These are phyloP conservation scores for Erebia epiphron DNA, from an alignment of 2,888 invertebrate species.

Conservation along the genomic window DNA sequence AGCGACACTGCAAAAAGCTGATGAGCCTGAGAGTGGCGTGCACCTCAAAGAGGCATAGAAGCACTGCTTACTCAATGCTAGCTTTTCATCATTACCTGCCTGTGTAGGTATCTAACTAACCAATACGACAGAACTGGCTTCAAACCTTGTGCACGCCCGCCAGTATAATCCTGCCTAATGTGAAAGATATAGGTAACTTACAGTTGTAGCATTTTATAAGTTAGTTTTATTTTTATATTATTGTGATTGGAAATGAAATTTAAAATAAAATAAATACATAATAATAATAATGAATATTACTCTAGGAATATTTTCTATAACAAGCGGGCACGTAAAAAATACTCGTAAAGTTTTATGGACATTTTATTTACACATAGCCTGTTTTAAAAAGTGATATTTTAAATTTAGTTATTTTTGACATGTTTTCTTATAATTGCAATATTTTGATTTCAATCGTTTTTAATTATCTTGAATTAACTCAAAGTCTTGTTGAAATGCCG, in stretches of 20 bases:
- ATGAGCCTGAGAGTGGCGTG: too few relatives aligned
- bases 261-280: not conserved
- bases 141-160: too few relatives aligned
- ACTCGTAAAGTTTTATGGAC: not conserved
- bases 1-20: too few relatives aligned
- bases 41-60: too few relatives aligned
- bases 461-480: constrained; percentile 4
- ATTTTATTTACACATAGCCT: not conserved
- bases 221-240: too few relatives aligned
- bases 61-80: too few relatives aligned
- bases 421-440: constrained; percentile 11
- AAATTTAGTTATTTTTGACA: constrained; percentile 1
- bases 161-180: too few relatives aligned
- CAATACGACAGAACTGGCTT: too few relatives aligned
- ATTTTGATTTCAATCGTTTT: constrained; percentile 16
- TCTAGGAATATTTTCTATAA: not conserved
- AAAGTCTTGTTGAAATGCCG: constrained; percentile 46
- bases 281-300: not conserved
- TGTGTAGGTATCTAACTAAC: too few relatives aligned
- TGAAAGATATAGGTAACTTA: too few relatives aligned
- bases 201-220: too few relatives aligned
- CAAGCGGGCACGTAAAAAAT: not conserved
- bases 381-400: not conserved
- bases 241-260: not conserved
- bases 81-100: too few relatives aligned